A percentile compares a stretch with the other conserved stretches of the same genome.
These are phyloP conservation scores for Stegodyphus mimosarum DNA, from an alignment of 1,140 invertebrate species.

Conservation along the genomic window DNA sequence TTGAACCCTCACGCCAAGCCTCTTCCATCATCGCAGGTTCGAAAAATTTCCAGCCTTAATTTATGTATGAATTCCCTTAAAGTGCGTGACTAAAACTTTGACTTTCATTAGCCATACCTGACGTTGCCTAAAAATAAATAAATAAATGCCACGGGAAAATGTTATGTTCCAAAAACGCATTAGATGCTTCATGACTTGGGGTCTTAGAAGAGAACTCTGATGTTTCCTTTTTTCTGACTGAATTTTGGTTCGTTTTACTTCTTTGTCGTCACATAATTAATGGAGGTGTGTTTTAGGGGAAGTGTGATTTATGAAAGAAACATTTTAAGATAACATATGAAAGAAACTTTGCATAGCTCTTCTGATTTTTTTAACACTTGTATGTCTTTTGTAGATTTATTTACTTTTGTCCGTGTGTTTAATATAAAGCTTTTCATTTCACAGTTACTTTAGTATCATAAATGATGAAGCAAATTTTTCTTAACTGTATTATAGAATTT, in stretches of 20 bases:
- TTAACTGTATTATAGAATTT: no score
- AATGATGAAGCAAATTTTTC: no score
- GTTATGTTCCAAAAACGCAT: slow-evolving; percentile 42
- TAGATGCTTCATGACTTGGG: slow-evolving; percentile 16
- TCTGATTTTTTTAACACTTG: no score
- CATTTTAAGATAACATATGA: neutral
- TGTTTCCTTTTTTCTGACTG: no score
- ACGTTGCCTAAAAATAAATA: slow-evolving; percentile 33
- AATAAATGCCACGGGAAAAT: slow-evolving; percentile 22
- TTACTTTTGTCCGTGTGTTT: no score
- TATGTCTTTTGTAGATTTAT: no score
- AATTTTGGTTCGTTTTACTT: slow-evolving; percentile 7
- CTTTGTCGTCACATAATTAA: slow-evolving; percentile 40
- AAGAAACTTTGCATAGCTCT: neutral
- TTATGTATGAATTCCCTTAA: slow-evolving; percentile 45
- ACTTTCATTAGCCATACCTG: slow-evolving; percentile 37
- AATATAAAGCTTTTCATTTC: no score
- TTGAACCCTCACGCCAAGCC: neutral
- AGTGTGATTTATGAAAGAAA: slow-evolving; percentile 36
- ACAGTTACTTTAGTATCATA: no score
- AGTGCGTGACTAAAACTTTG: slow-evolving; percentile 48
- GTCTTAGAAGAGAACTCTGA: no score
- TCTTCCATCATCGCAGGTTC: slow-evolving; percentile 17
- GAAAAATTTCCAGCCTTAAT: slow-evolving; percentile 32
- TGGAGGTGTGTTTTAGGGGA: slow-evolving; percentile 29